Conservation (phyloP, 2,888 invertebrate genomes). For the Cantharis nigra region DNA sequence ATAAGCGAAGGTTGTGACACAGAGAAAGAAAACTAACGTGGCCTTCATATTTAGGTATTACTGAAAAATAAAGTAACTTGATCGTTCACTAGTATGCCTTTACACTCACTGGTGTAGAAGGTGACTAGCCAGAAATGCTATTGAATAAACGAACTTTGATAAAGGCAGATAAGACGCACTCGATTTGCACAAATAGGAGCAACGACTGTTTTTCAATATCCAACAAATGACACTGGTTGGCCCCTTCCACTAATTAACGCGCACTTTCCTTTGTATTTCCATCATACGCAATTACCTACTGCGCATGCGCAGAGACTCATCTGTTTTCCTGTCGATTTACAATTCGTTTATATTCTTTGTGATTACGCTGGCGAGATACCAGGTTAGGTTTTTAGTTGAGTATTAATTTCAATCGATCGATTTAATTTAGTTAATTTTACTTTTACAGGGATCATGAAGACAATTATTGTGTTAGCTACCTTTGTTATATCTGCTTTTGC, state of each 20-base stretch:
- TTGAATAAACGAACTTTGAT: slow-evolving; percentile 7
- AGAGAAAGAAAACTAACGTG: slow-evolving; percentile 58
- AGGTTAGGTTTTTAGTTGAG: slow-evolving; percentile 43
- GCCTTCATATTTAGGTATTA: slow-evolving; percentile 58
- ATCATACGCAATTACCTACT: slow-evolving; percentile 29
- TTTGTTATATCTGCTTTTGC: slow-evolving; percentile 53
- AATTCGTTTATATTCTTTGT: slow-evolving; percentile 46
- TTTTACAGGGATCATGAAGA: slow-evolving; percentile 64
- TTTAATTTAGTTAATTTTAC: slow-evolving; percentile 31
- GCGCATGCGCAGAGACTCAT: slow-evolving; percentile 26
- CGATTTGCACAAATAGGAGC: background rate
- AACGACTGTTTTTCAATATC: background rate
- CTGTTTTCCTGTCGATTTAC: background rate
- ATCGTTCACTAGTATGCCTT: slow-evolving; percentile 64
- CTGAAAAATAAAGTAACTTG: background rate
- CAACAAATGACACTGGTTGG: background rate
- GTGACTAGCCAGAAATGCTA: slow-evolving; percentile 57
- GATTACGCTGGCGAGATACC: slow-evolving; percentile 58
- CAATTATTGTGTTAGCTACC: slow-evolving; percentile 58
- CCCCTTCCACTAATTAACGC: slow-evolving; percentile 26
- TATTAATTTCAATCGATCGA: background rate
- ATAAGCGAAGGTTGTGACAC: slow-evolving; percentile 56
- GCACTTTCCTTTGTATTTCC: slow-evolving; percentile 35
- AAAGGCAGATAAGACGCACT: slow-evolving; percentile 13
- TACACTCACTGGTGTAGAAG: slow-evolving; percentile 94